Evolutionary conservation across 2,797 vertebrate species (phyloP), one percentile per base, ranked within the genome.

Genomic region (Craterocephalus amniculus): DNA sequence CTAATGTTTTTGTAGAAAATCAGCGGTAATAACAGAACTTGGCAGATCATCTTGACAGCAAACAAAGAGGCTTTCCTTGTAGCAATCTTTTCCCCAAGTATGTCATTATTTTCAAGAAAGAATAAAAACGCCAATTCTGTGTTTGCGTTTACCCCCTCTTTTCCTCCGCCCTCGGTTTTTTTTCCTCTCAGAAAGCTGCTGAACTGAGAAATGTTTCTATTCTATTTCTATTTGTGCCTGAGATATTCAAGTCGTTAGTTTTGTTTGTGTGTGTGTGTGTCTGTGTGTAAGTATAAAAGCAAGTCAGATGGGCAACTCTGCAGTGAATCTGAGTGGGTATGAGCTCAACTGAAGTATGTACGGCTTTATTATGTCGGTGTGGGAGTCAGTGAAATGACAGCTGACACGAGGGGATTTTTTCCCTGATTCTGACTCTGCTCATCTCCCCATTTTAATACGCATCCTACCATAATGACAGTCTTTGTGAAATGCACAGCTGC

Each of bases 101-200:
- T 61, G 73, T 58, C 77, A 80, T 88, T 86, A 89, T 83, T 76
- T 75, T 51, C 59, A 24, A 81, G 65, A 65, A 67, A 24, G 48
- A 34, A 70, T 67, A 59, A 84, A 83, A 81, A 80, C 56, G 68
- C 22, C 54, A 58, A 70, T 67, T 62, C 56, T 59, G 31, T 32
- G 24, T 55, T 27, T 29, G n/a, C 26, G 18, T 16, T 31, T 31
- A 54, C 34, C 22, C 5, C 32, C n/a, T 27, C 16, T 64, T 40
- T 38, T 13, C 34, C 16, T 32, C 35, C 32, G n/a, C 43, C 58
- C 27, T 36, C 58, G 3, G 31, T 16, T 34, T 35, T 6, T 56
- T 36, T 58, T 74, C 63, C 58, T 49, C 38, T 67, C 54, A 1
- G 60, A 40, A 26, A 45, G 64, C 52, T 32, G 61, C 57, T 26